Conservation (phyloP, 2,888 invertebrate genomes). For the Lordiphosa fenestrarum region DNA sequence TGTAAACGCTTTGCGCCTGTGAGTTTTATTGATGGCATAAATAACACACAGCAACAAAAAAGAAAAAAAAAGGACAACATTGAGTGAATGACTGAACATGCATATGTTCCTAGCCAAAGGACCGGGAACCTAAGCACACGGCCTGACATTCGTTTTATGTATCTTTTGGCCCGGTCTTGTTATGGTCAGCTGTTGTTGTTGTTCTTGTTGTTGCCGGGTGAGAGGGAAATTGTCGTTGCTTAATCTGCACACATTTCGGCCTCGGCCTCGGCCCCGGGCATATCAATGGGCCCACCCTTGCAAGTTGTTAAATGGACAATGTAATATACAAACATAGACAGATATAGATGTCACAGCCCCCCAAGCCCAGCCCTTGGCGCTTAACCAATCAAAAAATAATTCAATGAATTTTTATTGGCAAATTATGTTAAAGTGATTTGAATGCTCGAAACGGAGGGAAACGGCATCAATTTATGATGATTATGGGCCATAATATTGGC, state of each 20-base stretch:
- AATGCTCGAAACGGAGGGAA: conserved; percentile 43
- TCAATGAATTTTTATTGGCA: conserved; percentile 71
- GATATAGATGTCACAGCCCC: conserved; percentile 4
- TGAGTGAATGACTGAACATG: conserved; percentile 28
- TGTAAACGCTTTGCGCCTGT: conserved; percentile 38
- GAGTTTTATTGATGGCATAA: conserved; percentile 63
- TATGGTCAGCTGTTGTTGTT: conserved; percentile 32
- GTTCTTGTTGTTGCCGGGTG: background rate
- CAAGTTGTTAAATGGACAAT: conserved; percentile 53
- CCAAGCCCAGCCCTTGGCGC: conserved; percentile 9
- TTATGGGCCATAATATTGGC: conserved; percentile 22
- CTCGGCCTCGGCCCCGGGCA: conserved; percentile 35
- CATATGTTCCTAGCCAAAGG: background rate
- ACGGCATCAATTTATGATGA: conserved; percentile 25
- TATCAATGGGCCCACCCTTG: conserved; percentile 43
- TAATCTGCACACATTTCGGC: conserved; percentile 46
- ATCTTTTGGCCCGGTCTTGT: conserved; percentile 18
- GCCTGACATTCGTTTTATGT: conserved; percentile 25
- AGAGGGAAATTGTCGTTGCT: conserved; percentile 18
- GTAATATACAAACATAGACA: conserved; percentile 29
- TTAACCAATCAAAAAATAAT: conserved; percentile 71
- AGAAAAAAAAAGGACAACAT: conserved; percentile 4
- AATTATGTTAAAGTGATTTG: conserved; percentile 72
- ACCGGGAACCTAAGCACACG: background rate
- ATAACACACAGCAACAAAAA: conserved; percentile 33